phyloP scores from a whole-genome alignment of 2,888 invertebrate genomes.

The Glyphotaelius pellucidus region DNA sequence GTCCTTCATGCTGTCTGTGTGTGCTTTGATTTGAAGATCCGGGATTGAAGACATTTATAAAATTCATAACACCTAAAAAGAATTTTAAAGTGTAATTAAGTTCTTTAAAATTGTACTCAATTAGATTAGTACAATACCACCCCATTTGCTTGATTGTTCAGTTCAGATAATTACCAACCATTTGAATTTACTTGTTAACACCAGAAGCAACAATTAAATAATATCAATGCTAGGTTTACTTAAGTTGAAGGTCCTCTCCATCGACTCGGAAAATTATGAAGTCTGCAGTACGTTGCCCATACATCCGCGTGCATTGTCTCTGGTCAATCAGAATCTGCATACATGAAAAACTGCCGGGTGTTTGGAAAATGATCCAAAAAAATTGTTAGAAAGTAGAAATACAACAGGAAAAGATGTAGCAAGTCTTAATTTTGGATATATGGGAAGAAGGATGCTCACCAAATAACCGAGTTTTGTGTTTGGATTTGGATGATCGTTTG shows the following conservation, averaged over 20 bases:
- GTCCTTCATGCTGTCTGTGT: too few relatives aligned
- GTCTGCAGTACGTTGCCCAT: not conserved
- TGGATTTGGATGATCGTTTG: too few relatives aligned
- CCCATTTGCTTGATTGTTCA: not conserved
- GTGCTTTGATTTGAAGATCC: not conserved
- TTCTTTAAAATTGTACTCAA: not conserved
- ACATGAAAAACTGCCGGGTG: not conserved
- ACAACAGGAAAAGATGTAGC: not conserved
- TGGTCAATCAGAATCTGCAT: not conserved
- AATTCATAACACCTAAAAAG: too few relatives aligned
- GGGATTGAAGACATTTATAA: not conserved
- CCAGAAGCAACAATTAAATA: not conserved
- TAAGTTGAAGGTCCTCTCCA: constrained; percentile 2
- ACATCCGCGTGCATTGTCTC: constrained; percentile 2
- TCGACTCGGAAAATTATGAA: not conserved
- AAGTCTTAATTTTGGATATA: not conserved
- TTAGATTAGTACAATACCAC: not conserved
- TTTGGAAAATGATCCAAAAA: not conserved
- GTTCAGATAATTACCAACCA: not conserved
- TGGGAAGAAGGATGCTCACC: too few relatives aligned
- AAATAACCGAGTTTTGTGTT: too few relatives aligned
- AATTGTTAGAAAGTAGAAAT: not conserved
- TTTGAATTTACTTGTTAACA: not conserved
- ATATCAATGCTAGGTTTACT: not conserved
- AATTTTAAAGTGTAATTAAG: too few relatives aligned